phyloP scores from a whole-genome alignment of 2,888 invertebrate species.

The Caradrina kadenii region DNA sequence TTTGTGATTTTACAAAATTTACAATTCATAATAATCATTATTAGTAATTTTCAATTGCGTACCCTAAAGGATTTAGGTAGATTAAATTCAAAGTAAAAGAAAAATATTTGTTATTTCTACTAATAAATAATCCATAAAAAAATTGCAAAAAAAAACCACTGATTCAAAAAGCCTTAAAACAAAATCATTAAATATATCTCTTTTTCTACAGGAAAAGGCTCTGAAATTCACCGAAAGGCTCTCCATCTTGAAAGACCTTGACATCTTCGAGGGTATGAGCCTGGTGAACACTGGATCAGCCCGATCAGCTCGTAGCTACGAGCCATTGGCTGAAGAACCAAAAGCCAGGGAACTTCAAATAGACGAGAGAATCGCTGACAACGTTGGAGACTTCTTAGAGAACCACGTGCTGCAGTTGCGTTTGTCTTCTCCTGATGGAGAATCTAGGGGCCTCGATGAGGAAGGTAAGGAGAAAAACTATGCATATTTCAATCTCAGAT shows the following conservation, averaged over 20 bases:
- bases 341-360: conserved; percentile 84
- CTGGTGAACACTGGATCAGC: conserved; percentile 88
- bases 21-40: too few species aligned
- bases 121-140: fast-evolving
- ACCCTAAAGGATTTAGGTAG: background rate
- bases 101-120: background rate
- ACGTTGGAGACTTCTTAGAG: conserved; percentile 85
- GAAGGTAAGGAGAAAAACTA: conserved; percentile 78
- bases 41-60: background rate
- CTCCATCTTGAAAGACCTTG: conserved; percentile 89
- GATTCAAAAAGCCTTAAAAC: background rate
- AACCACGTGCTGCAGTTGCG: conserved; percentile 87
- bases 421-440: conserved; percentile 79
- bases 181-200: conserved; percentile 6
- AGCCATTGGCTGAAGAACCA: conserved; percentile 83
- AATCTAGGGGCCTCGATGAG: conserved; percentile 84
- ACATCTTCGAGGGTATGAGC: conserved; percentile 88
- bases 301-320: conserved; percentile 86
- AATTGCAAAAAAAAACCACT: background rate
- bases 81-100: background rate
- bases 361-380: conserved; percentile 85
- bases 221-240: conserved; percentile 90
- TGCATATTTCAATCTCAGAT: conserved; percentile 10
- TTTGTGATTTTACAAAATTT: background rate
- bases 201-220: conserved; percentile 89